Evolutionary conservation across 2,888 invertebrate genomes (phyloP).

Genomic region (Steinernema carpocapsae): DNA sequence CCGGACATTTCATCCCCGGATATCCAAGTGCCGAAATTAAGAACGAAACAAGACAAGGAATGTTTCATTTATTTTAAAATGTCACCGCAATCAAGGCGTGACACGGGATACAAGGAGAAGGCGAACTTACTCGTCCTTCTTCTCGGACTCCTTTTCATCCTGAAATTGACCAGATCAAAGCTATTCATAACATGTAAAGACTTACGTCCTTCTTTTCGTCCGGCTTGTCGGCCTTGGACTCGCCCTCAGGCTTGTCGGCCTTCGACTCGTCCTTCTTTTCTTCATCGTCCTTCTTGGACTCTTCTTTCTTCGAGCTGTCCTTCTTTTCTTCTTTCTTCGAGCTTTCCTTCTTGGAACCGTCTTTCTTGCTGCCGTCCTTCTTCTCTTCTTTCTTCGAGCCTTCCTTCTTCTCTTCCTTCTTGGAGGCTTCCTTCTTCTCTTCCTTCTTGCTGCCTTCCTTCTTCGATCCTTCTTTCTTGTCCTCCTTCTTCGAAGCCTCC

Average conservation of each 20-base stretch:
- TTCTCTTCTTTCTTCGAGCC: not conserved
- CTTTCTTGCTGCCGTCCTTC: not conserved
- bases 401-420: conserved; percentile 13
- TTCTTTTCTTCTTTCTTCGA: conserved; percentile 9
- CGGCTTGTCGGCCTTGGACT: conserved; percentile 21
- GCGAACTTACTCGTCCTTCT: not conserved
- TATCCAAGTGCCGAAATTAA: no score
- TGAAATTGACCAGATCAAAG: not conserved
- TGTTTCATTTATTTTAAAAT: no score
- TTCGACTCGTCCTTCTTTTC: conserved; percentile 3
- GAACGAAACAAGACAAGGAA: no score
- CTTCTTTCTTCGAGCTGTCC: not conserved
- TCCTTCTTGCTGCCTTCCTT: not conserved
- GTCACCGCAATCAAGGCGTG: no score
- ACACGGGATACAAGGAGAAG: not conserved
- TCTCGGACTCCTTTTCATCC: not conserved
- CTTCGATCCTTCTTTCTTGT: conserved; percentile 5
- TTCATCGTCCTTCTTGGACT: conserved; percentile 2
- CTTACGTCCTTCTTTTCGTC: conserved; percentile 17
- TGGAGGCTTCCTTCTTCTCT: not conserved
- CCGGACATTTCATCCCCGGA: no score
- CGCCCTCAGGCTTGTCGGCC: not conserved
- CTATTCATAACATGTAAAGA: not conserved
- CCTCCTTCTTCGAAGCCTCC: not conserved
- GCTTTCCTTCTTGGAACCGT: not conserved